Percentiles rank a stretch among this genome's conserved stretches.
These are phyloP conservation scores for Troides aeacus DNA, from an alignment of 2,888 invertebrate species.

Conservation along the genomic window DNA sequence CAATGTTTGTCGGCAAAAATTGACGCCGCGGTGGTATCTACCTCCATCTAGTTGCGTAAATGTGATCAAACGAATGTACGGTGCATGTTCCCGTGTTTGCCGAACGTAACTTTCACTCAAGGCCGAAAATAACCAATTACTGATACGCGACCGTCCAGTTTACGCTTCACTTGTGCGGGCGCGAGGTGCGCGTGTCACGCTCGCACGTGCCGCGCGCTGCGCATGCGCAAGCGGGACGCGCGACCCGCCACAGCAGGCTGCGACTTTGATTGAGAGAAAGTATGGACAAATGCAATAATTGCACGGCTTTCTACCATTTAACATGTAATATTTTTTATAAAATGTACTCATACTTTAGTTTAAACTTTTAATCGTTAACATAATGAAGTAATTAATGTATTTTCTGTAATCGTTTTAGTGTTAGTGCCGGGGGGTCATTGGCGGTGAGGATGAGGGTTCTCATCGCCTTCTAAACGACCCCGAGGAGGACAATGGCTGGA, in stretches of 20 bases:
- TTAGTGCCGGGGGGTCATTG: too few species aligned
- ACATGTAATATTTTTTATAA: constrained; percentile 3
- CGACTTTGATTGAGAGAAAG: constrained; percentile 61
- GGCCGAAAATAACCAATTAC: constrained; percentile 56
- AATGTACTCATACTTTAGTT: too few species aligned
- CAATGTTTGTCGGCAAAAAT: too few species aligned
- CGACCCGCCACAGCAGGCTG: constrained; percentile 39
- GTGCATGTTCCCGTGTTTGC: not conserved
- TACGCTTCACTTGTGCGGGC: constrained; percentile 44
- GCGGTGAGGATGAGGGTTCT: too few species aligned
- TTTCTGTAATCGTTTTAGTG: too few species aligned
- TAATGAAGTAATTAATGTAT: too few species aligned
- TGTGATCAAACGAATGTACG: too few species aligned
- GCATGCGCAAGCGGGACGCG: constrained; percentile 42
- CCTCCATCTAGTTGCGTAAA: too few species aligned
- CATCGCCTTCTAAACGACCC: too few species aligned
- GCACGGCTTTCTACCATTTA: constrained; percentile 34
- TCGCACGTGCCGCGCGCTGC: constrained; percentile 40
- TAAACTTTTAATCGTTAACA: too few species aligned
- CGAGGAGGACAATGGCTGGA: too few species aligned
- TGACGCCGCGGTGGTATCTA: too few species aligned
- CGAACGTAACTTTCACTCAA: constrained; percentile 61
- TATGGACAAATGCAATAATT: constrained; percentile 38
- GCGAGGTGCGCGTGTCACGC: constrained; percentile 49
- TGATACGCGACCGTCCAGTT: constrained; percentile 20